Evolutionary conservation across 2,888 invertebrate genomes (phyloP).

Genomic region (Noctua pronuba): DNA sequence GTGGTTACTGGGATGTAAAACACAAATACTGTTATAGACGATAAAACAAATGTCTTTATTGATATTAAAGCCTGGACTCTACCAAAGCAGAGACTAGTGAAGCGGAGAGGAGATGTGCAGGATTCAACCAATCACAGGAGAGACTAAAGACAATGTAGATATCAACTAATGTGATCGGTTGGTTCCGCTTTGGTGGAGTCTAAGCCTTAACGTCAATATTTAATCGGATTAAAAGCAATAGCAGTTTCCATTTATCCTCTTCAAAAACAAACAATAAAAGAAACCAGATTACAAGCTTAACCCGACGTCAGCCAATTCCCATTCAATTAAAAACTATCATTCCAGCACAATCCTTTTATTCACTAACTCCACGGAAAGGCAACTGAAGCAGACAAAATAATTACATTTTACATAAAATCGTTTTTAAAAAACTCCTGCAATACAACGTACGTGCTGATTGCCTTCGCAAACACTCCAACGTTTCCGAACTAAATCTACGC

Average conservation of each 20-base stretch:
- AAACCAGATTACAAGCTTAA: neutral
- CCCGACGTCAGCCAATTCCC: constrained; percentile 10
- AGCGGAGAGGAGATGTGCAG: no score
- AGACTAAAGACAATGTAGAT: no score
- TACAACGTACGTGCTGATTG: constrained; percentile 70
- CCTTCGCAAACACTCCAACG: constrained; percentile 69
- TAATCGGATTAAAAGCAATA: neutral
- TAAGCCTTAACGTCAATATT: neutral
- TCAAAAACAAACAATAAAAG: constrained; percentile 1
- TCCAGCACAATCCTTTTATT: constrained; percentile 43
- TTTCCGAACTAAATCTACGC: constrained; percentile 70
- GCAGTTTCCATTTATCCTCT: neutral
- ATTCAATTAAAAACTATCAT: constrained; percentile 52
- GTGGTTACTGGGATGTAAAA: no score
- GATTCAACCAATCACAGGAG: no score
- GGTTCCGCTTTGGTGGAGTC: no score
- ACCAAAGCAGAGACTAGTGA: no score
- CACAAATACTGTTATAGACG: no score
- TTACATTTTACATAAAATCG: constrained; percentile 63
- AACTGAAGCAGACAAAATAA: constrained; percentile 57
- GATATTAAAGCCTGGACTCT: no score
- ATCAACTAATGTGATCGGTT: no score
- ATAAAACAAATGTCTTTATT: no score
- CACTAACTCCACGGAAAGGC: constrained; percentile 39
- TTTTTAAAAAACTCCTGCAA: constrained; percentile 60